Evolutionary conservation across 1,140 invertebrate genomes (phyloP), one percentile per base, ranked within the genome.

Genomic region (Calliopsis andreniformis): DNA sequence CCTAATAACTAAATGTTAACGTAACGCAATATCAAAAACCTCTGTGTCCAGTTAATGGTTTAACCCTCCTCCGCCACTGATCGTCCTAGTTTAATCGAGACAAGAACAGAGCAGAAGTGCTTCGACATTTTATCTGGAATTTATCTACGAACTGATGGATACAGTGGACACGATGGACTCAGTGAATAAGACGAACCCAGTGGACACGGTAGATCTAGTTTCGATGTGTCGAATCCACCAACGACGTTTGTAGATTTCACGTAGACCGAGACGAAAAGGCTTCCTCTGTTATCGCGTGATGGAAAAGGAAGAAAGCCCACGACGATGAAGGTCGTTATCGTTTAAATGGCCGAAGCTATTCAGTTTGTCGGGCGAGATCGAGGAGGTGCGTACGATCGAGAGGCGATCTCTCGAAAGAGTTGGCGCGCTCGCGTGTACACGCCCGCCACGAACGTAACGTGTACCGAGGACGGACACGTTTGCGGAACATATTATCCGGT

Each of bases 401-500:
- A 30, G 45, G 63, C 49, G 56, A 76, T 75, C 47, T 68, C 47
- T 69, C 43, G 66, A 76, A 63, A 56, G 42, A 12, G 20, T 64
- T 35, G 32, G 43, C 35, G 35, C 53, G 45, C 30, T 20, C 32
- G 64, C 23, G 68, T 58, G 68, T 23, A 45, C 23, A 75, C 18
- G 71, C 32, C 43, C 30, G 28, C 51, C 18, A 43, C 10, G 47
- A 25, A 70, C 62, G 73, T 51, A 61, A 77, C 70, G 20, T 55
- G 67, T 71, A 61, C 42, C 12, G 23, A 32, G 39, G 49, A 43
- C 55, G 49, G 42, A 67, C 63, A 73, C 73, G 67, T 82, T 82
- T 77, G 67, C 59, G 75, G 62, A 82, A 78, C 80, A 62, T 68
- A 82, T 82, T 82, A 82, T 73, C 79, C 68, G 75, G 53, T 80